Evolutionary conservation across 2,888 invertebrate genomes (phyloP).

Genomic region (Willowsia nigromaculata): DNA sequence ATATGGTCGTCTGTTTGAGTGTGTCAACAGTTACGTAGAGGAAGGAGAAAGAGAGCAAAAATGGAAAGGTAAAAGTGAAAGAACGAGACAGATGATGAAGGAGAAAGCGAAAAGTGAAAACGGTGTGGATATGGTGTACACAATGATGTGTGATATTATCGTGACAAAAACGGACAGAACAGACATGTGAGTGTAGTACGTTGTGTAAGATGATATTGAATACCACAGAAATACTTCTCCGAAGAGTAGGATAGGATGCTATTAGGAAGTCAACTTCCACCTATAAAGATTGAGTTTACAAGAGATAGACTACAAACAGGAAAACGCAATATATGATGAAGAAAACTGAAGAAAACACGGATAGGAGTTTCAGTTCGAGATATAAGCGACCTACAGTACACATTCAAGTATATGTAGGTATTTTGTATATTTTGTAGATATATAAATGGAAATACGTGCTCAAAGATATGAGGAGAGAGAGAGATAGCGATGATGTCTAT

Average conservation of each 20-base stretch:
- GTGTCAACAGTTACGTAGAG: background rate
- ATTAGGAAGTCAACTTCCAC: background rate
- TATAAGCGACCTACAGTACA: too few species aligned
- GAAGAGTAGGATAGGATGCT: background rate
- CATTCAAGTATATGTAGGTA: too few species aligned
- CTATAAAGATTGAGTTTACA: background rate
- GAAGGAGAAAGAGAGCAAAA: background rate
- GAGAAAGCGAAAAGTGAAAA: too few species aligned
- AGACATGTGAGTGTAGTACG: background rate
- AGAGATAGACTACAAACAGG: background rate
- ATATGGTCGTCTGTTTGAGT: background rate
- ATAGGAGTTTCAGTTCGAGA: too few species aligned
- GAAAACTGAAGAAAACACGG: too few species aligned
- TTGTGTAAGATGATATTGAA: background rate
- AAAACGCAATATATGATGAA: background rate
- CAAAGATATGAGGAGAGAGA: too few species aligned
- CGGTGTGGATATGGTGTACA: background rate
- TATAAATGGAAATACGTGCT: too few species aligned
- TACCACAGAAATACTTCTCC: constrained; percentile 16
- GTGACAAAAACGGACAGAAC: background rate
- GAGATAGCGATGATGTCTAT: too few species aligned
- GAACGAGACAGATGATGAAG: background rate
- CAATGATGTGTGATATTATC: background rate
- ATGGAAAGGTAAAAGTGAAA: background rate
- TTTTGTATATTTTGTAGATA: too few species aligned